Percentiles rank a stretch among this genome's conserved stretches.
phyloP scores from a whole-genome alignment of 2,888 invertebrate genomes.

The Parascotia fuliginaria region DNA sequence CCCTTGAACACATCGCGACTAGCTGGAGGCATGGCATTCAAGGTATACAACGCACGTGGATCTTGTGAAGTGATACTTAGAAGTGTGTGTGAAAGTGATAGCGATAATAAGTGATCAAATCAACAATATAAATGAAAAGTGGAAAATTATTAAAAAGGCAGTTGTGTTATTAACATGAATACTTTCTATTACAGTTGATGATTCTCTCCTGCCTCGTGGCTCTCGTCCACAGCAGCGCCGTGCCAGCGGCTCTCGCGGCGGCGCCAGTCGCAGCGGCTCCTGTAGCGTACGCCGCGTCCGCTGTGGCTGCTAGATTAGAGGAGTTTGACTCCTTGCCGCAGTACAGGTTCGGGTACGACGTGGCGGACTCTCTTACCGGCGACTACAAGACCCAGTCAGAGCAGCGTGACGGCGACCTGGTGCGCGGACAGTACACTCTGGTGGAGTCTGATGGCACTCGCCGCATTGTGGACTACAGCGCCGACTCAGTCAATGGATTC shows the following conservation, averaged over 20 bases:
- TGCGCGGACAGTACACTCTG: constrained; percentile 76
- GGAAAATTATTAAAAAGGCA: too few species aligned
- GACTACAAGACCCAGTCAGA: constrained; percentile 81
- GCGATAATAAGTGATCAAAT: constrained; percentile 21
- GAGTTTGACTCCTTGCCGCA: constrained; percentile 85
- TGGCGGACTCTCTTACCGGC: constrained; percentile 76
- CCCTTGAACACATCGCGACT: constrained; percentile 69
- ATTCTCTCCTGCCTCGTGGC: constrained; percentile 74
- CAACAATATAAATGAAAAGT: neutral
- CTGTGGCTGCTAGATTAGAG: constrained; percentile 66
- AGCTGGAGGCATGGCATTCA: constrained; percentile 73
- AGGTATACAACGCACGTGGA: constrained; percentile 70
- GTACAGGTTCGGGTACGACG: constrained; percentile 81
- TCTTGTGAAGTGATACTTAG: constrained; percentile 53
- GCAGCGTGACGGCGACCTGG: constrained; percentile 83
- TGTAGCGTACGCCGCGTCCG: constrained; percentile 59
- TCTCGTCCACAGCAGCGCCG: constrained; percentile 64
- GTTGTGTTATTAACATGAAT: neutral
- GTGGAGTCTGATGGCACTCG: constrained; percentile 76
- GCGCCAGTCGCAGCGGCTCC: constrained; percentile 63
- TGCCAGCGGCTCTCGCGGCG: constrained; percentile 62
- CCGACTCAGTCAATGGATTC: constrained; percentile 75
- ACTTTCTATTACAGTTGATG: constrained; percentile 67
- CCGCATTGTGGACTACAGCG: constrained; percentile 73
- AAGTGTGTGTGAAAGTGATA: constrained; percentile 43